phyloP scores from a whole-genome alignment of 2,888 invertebrate species.

The Periphyllus acericola region DNA sequence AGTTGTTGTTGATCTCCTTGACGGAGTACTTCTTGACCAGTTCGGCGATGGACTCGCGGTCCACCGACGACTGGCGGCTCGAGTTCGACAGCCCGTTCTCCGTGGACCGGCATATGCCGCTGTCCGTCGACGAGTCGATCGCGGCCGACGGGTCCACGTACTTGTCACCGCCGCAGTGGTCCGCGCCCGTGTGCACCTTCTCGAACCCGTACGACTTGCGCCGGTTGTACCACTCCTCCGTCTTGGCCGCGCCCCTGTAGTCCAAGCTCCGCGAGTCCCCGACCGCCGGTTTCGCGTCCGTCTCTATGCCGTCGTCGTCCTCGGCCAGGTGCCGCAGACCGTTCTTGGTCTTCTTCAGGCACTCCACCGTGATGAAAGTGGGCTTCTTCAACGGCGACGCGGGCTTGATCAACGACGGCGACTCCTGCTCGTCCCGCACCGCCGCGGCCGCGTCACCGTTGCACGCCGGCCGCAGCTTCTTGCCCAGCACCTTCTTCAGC shows the following conservation, averaged over 20 bases:
- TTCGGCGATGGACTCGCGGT: slow-evolving; percentile 45
- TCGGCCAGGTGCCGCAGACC: slow-evolving; percentile 70
- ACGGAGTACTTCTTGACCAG: slow-evolving; percentile 38
- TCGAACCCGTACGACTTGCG: slow-evolving; percentile 83
- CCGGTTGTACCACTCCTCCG: slow-evolving; percentile 78
- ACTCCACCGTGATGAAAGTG: slow-evolving; percentile 73
- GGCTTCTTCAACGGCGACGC: slow-evolving; percentile 55
- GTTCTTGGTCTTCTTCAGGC: slow-evolving; percentile 73
- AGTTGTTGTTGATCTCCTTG: slow-evolving; percentile 57
- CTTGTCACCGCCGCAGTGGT: background rate
- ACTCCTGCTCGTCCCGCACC: slow-evolving; percentile 21
- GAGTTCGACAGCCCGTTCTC: slow-evolving; percentile 68
- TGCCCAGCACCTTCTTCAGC: slow-evolving; percentile 62
- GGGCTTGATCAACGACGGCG: slow-evolving; percentile 64
- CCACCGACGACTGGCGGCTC: slow-evolving; percentile 46
- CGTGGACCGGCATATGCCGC: slow-evolving; percentile 79
- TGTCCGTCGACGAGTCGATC: slow-evolving; percentile 81
- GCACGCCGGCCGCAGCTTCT: slow-evolving; percentile 1
- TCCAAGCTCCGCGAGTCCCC: slow-evolving; percentile 63
- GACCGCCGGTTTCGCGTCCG: slow-evolving; percentile 65
- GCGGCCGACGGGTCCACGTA: slow-evolving; percentile 64
- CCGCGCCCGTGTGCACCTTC: slow-evolving; percentile 67
- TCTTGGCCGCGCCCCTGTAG: slow-evolving; percentile 69
- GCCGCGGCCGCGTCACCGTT: background rate
- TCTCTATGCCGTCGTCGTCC: slow-evolving; percentile 69